Evolutionary conservation across 2,888 invertebrate genomes (phyloP), one percentile per base, ranked within the genome.

Genomic region (Eupithecia exiguata): DNA sequence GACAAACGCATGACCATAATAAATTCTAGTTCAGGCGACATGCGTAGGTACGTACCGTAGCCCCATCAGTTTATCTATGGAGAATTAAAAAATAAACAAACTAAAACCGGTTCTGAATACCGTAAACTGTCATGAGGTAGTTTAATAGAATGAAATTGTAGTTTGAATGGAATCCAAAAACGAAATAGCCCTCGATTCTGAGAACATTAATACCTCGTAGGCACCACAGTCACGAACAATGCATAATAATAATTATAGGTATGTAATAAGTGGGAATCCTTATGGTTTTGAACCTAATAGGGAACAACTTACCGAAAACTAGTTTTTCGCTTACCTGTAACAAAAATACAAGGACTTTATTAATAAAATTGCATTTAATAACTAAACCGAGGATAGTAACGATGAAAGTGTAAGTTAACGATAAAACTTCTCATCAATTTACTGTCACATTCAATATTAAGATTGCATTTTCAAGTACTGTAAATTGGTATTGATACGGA

Each of bases 241-340:
- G 79, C 77, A 74, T 67, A 63, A 62, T 67, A 63, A 62, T 70
- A 38, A 75, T 68, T 78, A 78, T 76, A 80, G 75, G 74, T 68
- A 35, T 62, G 58, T 62, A 25, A 68, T 46, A 69, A 58, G 35
- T 35, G 58, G 35, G 6, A 5, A 35, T 35, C 9, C 35, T 62
- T 35, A 62, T 62, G 35, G 35, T 62, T 35, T 9, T 62, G 30
- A n/a, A 61, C n/a, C 9, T 38, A 35, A 5, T 63, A 65, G 14
- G 40, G 66, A 71, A 72, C 63, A 75, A 70, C 82, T 83, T 77
- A 84, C 84, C 81, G 61, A 82, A 79, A 72, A 61, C 30, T 69
- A 40, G 72, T 68, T 53, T 43, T 65, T 65, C 70, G 80, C 83
- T 87, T 87, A 88, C 88, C 88, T 88, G 86, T 74, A 88, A 88